Evolutionary conservation across 2,888 invertebrate species (phyloP), one percentile per base, ranked within the genome.

Genomic region (Scaptomyza caliginosa): DNA sequence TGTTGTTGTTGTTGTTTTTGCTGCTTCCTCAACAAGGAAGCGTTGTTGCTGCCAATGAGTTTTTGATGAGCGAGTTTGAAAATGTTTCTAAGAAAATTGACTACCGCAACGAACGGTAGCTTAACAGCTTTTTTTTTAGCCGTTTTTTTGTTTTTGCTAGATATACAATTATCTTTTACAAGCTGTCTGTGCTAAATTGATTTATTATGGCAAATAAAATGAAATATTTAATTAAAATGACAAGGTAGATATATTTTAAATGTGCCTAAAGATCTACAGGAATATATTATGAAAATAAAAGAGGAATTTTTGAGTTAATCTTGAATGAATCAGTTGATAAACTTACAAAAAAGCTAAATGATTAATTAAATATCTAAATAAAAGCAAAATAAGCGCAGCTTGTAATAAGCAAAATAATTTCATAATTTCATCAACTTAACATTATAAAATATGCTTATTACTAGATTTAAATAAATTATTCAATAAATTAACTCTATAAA

Each of bases 11-110:
- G 5, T 11, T 13, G 32, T 13, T n/a, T 13, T n/a, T 32, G 32
- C 46, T 39, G 65, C 58, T 65, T 67, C 72, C 72, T 56, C 48
- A 52, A 56, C 49, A 66, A 65, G 64, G 74, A 77, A 77, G 74
- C 68, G 77, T 54, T 74, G 77, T 54, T 62, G 74, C 60, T 42
- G 62, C 64, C 77, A 73, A 71, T 72, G 77, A 30, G 52, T 50
- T 58, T 71, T 49, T 56, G 72, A 72, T 65, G 52, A 55, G 65
- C 57, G 17, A 28, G 16, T 28, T 36, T 32, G 32, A 4, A 30
- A 24, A 17, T 54, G 36, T 36, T 50, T 46, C 32, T 17, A 17
- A 24, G 5, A 4, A 11, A 19, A 50, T 36, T 17, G 24, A 48
- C 39, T 50, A 32, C 32, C 26, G 46, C 39, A 11, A 19, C 4